Evolutionary conservation across 2,113 vertebrate species (phyloP), one percentile per base, ranked within the genome.

Genomic region (Opisthocomus hoazin): DNA sequence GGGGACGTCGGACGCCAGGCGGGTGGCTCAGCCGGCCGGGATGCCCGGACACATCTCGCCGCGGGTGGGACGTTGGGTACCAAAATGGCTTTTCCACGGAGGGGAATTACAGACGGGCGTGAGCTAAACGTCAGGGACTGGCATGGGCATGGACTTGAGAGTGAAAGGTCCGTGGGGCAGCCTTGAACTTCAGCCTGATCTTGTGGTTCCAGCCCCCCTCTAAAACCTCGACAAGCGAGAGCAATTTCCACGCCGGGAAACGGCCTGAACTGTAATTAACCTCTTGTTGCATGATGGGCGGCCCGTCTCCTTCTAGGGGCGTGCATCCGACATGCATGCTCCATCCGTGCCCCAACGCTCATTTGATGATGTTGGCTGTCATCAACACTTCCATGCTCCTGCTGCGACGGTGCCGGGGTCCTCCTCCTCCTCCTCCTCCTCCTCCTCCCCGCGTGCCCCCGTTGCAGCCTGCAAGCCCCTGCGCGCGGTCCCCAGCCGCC

Each of bases 311-410:
- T 32, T 26, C 2, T 8, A 3, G 39, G 10, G 2, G 36, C 12
- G 4, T 11, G 4, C 9, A 0, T 4, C 30, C 3, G 0, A 15
- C 27, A 3, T 4, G 37, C 50, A 10, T 0, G 0, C 41, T 56
- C 87, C 20, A 0, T 26, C 3, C 1, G 22, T 11, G 20, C 37
- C n/a, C 11, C 2, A 39, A 26, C 89, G 41, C 68, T 96, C 64
- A 6, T 54, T 51, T 58, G 58, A 6, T 64, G 82, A 46, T 73
- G 58, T 69, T 86, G 65, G 83, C 63, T 77, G 46, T 73, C 75
- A 61, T 30, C 11, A 36, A 26, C 36, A 6, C 50, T 46, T 73
- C 68, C 58, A 21, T 43, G 53, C 68, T 89, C 60, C 58, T 3
- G 21, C 57, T 76, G 50, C 2, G 2, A 51, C 34, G 34, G 34